A percentile compares a stretch with the other conserved stretches of the same genome.
Conservation (phyloP, 1,140 invertebrate genomes). For the Drosophila parabipectinata region DNA sequence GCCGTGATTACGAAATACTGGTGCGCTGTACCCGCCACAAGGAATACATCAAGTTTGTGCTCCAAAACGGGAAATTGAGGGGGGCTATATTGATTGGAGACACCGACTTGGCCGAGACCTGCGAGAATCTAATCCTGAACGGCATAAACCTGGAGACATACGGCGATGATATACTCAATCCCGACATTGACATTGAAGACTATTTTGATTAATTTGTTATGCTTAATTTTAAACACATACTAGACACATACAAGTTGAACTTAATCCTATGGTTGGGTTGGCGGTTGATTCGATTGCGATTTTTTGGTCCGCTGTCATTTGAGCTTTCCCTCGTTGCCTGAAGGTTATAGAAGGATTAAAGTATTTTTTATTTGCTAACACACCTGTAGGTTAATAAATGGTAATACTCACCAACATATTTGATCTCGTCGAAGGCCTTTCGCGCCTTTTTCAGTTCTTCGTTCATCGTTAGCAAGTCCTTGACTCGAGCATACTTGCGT, state of each 20-base stretch:
- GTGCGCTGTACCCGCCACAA: constrained; percentile 92
- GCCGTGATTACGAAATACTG: constrained; percentile 93
- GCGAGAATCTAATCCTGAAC: constrained; percentile 98
- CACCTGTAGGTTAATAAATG: background rate
- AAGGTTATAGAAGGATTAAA: background rate
- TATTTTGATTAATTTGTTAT: constrained; percentile 94
- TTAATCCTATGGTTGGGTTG: constrained; percentile 30
- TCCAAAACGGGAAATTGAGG: constrained; percentile 93
- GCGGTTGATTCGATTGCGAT: constrained; percentile 7
- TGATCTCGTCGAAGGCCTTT: constrained; percentile 99
- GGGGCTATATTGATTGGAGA: constrained; percentile 98
- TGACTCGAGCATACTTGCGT: constrained; percentile 98
- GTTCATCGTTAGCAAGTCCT: constrained; percentile 99
- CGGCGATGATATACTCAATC: constrained; percentile 97
- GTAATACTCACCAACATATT: constrained; percentile 88
- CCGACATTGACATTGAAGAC: constrained; percentile 98
- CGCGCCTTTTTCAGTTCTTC: constrained; percentile 99
- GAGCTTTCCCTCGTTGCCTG: constrained; percentile 80
- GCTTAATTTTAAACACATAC: constrained; percentile 20
- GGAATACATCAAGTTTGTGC: constrained; percentile 96
- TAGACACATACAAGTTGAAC: background rate
- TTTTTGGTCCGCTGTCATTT: constrained; percentile 73
- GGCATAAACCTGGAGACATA: constrained; percentile 94
- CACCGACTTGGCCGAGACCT: constrained; percentile 98
- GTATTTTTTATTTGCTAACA: no score